phyloP scores from a whole-genome alignment of 2,888 invertebrate genomes.

The Sesia bembeciformis region DNA sequence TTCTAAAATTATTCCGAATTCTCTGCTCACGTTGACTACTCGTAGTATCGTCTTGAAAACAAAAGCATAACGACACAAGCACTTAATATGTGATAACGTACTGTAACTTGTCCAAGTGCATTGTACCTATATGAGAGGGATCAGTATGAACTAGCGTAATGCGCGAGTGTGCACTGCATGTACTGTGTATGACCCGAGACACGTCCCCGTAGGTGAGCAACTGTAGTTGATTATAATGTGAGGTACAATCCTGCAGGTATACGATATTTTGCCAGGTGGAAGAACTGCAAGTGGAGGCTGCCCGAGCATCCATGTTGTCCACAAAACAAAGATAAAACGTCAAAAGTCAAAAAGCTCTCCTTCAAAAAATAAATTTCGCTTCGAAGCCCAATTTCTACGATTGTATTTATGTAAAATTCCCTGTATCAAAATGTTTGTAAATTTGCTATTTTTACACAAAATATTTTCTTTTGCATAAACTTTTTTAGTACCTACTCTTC shows the following conservation, averaged over 20 bases:
- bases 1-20: conserved; percentile 1
- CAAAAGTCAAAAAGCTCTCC: conserved; percentile 65
- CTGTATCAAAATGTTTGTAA: conserved; percentile 59
- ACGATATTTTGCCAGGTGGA: conserved; percentile 90
- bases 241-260: conserved; percentile 79
- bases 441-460: conserved; percentile 69
- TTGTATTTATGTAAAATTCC: conserved; percentile 61
- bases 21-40: neutral
- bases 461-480: conserved; percentile 46
- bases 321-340: conserved; percentile 74
- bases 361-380: conserved; percentile 67
- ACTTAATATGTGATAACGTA: neutral
- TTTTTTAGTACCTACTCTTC: conserved; percentile 41
- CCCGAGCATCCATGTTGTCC: conserved; percentile 79
- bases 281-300: conserved; percentile 86
- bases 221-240: conserved; percentile 72
- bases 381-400: conserved; percentile 48
- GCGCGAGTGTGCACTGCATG: neutral
- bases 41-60: neutral
- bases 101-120: neutral
- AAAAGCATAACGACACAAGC: neutral
- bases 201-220: conserved; percentile 50
- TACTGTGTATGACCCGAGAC: conserved; percentile 23
- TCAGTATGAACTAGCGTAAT: neutral
- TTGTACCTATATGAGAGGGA: no score